phyloP scores from a whole-genome alignment of 2,888 invertebrate genomes.

The Eilema sororculum region DNA sequence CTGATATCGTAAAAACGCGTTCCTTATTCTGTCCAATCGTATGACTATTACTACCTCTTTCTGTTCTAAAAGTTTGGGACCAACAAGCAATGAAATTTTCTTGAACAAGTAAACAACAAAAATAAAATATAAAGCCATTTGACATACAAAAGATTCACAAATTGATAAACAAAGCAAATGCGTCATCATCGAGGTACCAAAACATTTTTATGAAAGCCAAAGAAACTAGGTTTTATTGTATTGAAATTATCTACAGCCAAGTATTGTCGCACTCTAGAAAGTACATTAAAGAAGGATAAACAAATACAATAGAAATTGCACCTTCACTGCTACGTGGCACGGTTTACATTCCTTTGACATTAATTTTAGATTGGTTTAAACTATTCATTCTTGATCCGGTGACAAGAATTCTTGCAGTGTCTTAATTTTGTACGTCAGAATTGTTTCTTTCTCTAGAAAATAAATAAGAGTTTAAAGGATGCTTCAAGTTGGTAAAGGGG shows the following conservation, averaged over 20 bases:
- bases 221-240: not conserved
- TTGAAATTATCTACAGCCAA: not conserved
- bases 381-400: constrained; percentile 2
- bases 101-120: not conserved
- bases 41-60: too few relatives aligned
- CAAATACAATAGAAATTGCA: not conserved
- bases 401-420: not conserved
- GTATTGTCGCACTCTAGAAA: not conserved
- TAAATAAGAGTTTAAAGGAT: not conserved
- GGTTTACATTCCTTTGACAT: not conserved
- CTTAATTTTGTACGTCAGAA: not conserved
- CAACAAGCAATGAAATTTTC: too few relatives aligned
- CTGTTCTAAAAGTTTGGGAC: too few relatives aligned
- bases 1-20: too few relatives aligned
- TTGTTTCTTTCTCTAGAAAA: constrained; percentile 1
- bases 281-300: not conserved
- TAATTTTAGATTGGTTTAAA: not conserved
- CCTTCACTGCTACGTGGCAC: not conserved
- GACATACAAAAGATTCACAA: not conserved
- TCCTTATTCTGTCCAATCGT: too few relatives aligned
- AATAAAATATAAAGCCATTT: not conserved
- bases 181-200: not conserved
- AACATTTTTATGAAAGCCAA: not conserved
- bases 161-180: not conserved
- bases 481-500: not conserved